phyloP scores from a whole-genome alignment of 2,888 invertebrate species.

The Julus scanicus region DNA sequence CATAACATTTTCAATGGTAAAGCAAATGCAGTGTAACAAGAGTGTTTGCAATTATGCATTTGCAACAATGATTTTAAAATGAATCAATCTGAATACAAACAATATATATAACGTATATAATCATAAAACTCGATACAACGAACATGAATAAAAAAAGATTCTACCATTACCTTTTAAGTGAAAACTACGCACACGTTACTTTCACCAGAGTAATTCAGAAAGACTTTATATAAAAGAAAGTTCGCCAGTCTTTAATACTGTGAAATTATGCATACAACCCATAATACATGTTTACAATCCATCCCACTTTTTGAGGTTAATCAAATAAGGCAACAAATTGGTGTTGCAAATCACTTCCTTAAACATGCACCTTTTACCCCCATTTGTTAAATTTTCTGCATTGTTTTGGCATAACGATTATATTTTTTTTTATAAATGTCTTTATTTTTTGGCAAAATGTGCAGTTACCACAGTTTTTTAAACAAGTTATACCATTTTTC shows the following conservation, averaged over 20 bases:
- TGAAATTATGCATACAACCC: slow-evolving; percentile 8
- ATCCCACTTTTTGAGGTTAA: not conserved
- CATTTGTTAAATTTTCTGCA: not conserved
- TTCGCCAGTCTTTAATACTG: slow-evolving; percentile 5
- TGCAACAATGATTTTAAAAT: slow-evolving; percentile 2
- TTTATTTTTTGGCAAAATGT: not conserved
- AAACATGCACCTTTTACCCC: not conserved
- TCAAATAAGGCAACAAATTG: not conserved
- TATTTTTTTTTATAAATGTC: not conserved
- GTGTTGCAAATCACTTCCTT: not conserved
- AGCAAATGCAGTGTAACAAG: not conserved
- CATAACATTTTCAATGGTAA: not conserved
- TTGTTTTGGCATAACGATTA: not conserved
- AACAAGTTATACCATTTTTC: too few species aligned
- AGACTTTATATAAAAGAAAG: not conserved
- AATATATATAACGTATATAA: not conserved
- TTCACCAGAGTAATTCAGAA: not conserved
- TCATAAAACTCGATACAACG: not conserved
- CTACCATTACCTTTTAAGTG: not conserved
- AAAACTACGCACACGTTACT: not conserved
- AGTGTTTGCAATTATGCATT: not conserved
- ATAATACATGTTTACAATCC: slow-evolving; percentile 19
- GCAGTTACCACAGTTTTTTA: not conserved
- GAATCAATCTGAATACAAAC: slow-evolving; percentile 12
- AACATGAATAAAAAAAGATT: not conserved